These are phyloP conservation scores for Pinctada fucata DNA, from an alignment of 2,888 invertebrate species.

Conservation along the genomic window DNA sequence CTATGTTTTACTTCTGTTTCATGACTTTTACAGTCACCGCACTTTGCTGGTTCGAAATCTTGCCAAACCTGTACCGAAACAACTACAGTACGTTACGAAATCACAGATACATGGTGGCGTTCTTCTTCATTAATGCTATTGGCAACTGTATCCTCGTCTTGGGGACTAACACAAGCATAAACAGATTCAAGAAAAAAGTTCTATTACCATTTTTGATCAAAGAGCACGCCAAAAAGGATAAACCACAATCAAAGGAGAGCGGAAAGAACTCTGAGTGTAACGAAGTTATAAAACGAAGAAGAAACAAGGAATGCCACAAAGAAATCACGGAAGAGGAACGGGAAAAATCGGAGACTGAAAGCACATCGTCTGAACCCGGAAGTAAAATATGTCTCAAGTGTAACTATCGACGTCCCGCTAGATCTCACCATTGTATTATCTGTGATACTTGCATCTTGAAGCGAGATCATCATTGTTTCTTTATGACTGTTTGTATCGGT, in stretches of 20 bases:
- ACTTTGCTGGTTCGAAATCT: constrained; percentile 41
- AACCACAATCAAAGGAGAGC: background rate
- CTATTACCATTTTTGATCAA: background rate
- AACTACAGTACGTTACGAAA: constrained; percentile 1
- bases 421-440: constrained; percentile 56
- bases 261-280: constrained; percentile 1
- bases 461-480: constrained; percentile 60
- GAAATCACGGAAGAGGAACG: background rate
- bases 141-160: constrained; percentile 50
- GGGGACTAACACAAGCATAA: constrained; percentile 39
- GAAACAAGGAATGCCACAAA: background rate
- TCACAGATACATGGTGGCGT: constrained; percentile 37
- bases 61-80: constrained; percentile 43
- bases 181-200: background rate
- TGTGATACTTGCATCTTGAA: constrained; percentile 53
- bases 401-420: constrained; percentile 34
- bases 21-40: constrained; percentile 44
- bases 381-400: constrained; percentile 38
- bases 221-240: background rate
- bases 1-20: constrained; percentile 30
- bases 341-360: background rate
- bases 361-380: background rate
- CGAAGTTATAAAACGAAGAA: background rate
- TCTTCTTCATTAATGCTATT: constrained; percentile 49
- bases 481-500: constrained; percentile 56